These are phyloP conservation scores for Apodemus agrarius DNA, from an alignment of 2,797 vertebrate genomes.

Conservation along the genomic window DNA sequence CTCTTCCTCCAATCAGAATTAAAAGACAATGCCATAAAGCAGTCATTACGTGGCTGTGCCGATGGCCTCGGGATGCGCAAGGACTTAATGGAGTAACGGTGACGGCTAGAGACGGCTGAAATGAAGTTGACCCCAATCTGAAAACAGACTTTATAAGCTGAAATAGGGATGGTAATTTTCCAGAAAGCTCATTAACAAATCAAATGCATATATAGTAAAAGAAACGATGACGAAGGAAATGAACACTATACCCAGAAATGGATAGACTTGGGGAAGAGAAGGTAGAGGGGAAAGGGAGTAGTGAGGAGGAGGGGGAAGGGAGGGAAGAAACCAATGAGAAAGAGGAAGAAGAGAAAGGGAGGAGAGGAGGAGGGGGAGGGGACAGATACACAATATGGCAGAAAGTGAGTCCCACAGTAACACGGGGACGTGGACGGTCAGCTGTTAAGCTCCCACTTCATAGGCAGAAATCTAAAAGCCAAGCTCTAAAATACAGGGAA, in stretches of 20 bases:
- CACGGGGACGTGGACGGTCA: not conserved
- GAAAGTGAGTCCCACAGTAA: no score
- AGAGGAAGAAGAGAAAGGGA: not conserved
- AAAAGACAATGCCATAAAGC: not conserved
- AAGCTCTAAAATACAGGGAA: not conserved
- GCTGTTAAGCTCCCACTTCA: no score
- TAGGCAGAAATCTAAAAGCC: not conserved
- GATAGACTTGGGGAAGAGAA: not conserved
- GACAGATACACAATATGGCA: not conserved
- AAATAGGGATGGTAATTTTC: not conserved
- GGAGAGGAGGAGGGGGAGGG: no score
- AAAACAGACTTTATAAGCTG: not conserved
- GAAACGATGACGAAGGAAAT: not conserved
- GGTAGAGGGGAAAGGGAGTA: not conserved
- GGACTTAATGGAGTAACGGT: no score
- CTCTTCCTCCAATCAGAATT: not conserved
- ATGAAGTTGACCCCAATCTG: not conserved
- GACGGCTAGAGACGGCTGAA: no score
- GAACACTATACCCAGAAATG: not conserved
- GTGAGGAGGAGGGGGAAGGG: not conserved
- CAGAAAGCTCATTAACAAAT: not conserved
- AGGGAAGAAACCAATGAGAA: not conserved
- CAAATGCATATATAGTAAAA: not conserved
- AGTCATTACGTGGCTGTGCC: not conserved
- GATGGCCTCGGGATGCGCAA: not conserved